phyloP scores from a whole-genome alignment of 2,888 invertebrate genomes.

The Melanostoma scalare region DNA sequence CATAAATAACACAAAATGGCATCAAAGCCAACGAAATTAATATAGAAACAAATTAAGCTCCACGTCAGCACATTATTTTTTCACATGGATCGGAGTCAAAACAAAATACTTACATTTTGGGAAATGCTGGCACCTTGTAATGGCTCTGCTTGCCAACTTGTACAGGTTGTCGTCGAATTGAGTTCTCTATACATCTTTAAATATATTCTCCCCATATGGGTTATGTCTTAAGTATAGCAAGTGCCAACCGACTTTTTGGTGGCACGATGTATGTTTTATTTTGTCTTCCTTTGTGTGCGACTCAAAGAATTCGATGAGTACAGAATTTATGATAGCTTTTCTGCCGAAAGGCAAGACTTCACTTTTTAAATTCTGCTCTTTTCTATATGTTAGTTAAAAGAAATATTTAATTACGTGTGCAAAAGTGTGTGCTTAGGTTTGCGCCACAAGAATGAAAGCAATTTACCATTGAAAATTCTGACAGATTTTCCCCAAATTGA shows the following conservation, averaged over 20 bases:
- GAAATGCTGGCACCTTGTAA: conserved; percentile 27
- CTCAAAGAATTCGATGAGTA: conserved; percentile 67
- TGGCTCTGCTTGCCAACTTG: neutral
- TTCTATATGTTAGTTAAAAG: conserved; percentile 28
- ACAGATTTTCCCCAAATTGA: conserved; percentile 62
- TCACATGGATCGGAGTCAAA: neutral
- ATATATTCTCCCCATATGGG: conserved; percentile 28
- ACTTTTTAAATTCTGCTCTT: conserved; percentile 42
- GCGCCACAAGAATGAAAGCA: conserved; percentile 45
- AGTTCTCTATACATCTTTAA: conserved; percentile 51
- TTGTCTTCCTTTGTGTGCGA: conserved; percentile 53
- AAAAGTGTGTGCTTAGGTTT: neutral
- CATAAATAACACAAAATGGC: conserved; percentile 13
- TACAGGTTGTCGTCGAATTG: conserved; percentile 43
- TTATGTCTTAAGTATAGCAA: neutral
- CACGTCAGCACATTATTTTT: conserved; percentile 3
- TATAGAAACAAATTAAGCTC: conserved; percentile 5
- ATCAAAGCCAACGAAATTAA: conserved; percentile 12
- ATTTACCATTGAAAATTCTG: conserved; percentile 46
- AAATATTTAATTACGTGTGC: conserved; percentile 13
- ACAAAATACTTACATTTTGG: conserved; percentile 3
- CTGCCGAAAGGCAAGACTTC: conserved; percentile 49
- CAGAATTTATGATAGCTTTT: conserved; percentile 60
- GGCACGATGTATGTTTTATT: conserved; percentile 54
- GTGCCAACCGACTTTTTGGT: conserved; percentile 2